Evolutionary conservation across 1,140 invertebrate species (phyloP), one percentile per base, ranked within the genome.

Genomic region (Panonychus citri): DNA sequence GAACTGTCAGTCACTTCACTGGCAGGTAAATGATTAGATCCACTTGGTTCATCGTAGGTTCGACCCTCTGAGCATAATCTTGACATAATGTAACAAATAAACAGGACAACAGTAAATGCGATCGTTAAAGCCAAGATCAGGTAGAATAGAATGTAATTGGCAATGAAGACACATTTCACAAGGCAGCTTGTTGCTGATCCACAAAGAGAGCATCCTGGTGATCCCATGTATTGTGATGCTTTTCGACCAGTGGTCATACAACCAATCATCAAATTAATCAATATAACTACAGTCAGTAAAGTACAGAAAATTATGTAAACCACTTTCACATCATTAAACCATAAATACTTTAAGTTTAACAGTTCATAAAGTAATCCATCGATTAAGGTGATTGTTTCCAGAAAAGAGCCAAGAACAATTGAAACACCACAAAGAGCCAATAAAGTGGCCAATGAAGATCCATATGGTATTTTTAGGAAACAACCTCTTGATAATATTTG

Each of bases 81-180:
- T 25, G 40, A 60, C n/a, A 56, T 21, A n/a, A 54, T 59, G 30
- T 27, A 53, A 26, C 53, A 60, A 24, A 59, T 46, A 39, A 59
- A 61, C 13, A 56, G 24, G 8, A 24, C 26, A 15, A 61, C 26
- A 13, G 43, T 30, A n/a, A 58, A 34, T n/a, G 51, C 21, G 12
- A 58, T 28, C 15, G 57, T 54, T 25, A 54, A 30, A 10, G 54
- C n/a, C 12, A 58, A 24, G 8, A 58, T 21, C 3, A 49, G 10
- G 26, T 58, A 55, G 43, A 34, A 58, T 3, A 58, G n/a, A 3
- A 58, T 54, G n/a, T 58, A 58, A 34, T 58, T 58, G 57, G 57
- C 15, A 13, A 49, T 49, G 28, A 58, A 55, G 12, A 58, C 26
- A 7, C 10, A 19, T 48, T 58, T 53, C 7, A 58, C 24, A 10